Evolutionary conservation across 2,888 invertebrate species (phyloP).

Genomic region (Ischnus inquisitorius): DNA sequence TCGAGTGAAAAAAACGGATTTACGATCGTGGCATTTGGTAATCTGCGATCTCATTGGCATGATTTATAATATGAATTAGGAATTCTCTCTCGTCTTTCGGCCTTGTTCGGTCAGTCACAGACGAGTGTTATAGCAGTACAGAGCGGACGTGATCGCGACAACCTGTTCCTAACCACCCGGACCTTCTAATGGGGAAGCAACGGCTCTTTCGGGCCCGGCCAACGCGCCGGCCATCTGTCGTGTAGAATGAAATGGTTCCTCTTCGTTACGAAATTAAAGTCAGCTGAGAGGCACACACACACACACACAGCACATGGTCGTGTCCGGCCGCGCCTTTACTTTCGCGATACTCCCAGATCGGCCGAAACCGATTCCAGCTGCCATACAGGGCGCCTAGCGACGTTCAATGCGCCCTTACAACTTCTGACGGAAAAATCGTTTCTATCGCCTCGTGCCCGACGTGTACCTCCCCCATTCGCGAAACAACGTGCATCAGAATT

Average conservation of each 20-base stretch:
- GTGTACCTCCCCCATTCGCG: not conserved
- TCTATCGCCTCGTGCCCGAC: not conserved
- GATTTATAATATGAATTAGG: constrained; percentile 63
- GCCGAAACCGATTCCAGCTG: constrained; percentile 57
- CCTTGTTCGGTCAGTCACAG: constrained; percentile 54
- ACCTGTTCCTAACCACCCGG: constrained; percentile 74
- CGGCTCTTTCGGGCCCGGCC: constrained; percentile 81
- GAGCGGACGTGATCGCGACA: constrained; percentile 68
- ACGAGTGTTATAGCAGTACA: constrained; percentile 44
- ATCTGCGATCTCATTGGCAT: constrained; percentile 37
- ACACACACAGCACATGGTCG: constrained; percentile 32
- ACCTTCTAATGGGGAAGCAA: constrained; percentile 81
- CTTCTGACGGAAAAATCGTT: constrained; percentile 28
- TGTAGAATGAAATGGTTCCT: constrained; percentile 80
- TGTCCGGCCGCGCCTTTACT: constrained; percentile 61
- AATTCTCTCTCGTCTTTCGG: constrained; percentile 54
- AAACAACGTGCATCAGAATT: not conserved
- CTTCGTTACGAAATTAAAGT: constrained; percentile 83
- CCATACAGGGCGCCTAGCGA: not conserved
- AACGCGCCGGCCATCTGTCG: constrained; percentile 85
- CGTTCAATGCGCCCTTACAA: not conserved
- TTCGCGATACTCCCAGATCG: constrained; percentile 60
- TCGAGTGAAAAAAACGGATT: too few species aligned
- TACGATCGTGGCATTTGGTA: constrained; percentile 39
- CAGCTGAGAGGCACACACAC: constrained; percentile 79